Percentiles rank a stretch among this genome's conserved stretches.
Evolutionary conservation across 2,888 invertebrate genomes (phyloP).

Genomic region (Coleophora flavipennella): DNA sequence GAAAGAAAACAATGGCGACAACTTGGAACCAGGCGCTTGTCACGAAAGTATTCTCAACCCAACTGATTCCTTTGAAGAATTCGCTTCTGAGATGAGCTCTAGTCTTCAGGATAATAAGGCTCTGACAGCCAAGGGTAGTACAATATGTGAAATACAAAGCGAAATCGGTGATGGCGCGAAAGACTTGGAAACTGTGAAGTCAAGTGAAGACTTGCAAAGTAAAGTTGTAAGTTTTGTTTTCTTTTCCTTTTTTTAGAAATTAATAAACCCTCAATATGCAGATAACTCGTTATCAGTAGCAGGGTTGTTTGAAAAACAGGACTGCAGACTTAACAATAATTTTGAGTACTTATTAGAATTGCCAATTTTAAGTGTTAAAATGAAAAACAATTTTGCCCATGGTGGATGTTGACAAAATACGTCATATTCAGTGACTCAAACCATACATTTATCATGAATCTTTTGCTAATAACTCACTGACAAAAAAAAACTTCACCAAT

Average conservation of each 20-base stretch:
- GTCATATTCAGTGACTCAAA: too few species aligned
- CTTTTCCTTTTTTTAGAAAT: not conserved
- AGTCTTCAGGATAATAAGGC: conserved; percentile 72
- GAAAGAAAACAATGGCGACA: conserved; percentile 33
- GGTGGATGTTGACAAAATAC: too few species aligned
- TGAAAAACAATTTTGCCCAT: too few species aligned
- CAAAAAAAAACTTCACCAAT: too few species aligned
- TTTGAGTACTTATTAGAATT: too few species aligned
- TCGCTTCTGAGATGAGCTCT: conserved; percentile 76
- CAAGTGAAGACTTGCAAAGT: conserved; percentile 48
- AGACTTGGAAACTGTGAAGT: conserved; percentile 43
- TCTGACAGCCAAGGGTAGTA: conserved; percentile 68
- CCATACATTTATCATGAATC: too few species aligned
- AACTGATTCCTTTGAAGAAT: conserved; percentile 80
- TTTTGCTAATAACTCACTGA: too few species aligned
- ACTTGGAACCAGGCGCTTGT: conserved; percentile 60
- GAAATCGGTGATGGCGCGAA: conserved; percentile 54
- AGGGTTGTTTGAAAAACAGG: too few species aligned
- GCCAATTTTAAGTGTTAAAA: too few species aligned
- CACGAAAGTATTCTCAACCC: conserved; percentile 79
- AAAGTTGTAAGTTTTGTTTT: conserved; percentile 44
- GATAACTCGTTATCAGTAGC: too few species aligned
- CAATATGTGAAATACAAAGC: conserved; percentile 73
- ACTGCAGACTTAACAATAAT: too few species aligned
- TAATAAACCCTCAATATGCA: too few species aligned